Conservation (phyloP, 2,888 invertebrate species). For the Drosophila melanosoma region DNA sequence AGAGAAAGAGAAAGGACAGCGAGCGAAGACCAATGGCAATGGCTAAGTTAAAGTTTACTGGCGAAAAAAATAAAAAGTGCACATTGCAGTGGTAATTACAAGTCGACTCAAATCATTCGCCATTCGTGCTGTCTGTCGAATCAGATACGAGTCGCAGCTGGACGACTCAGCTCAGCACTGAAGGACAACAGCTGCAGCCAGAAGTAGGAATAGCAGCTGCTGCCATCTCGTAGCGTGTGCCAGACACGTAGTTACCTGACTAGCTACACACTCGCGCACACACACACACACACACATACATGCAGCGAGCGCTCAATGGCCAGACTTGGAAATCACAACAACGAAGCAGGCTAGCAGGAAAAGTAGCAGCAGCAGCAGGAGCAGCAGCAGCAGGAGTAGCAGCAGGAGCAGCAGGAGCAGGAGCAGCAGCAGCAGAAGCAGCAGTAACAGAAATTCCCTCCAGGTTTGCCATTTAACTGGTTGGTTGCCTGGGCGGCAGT, state of each 20-base stretch:
- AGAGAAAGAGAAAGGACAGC: too few relatives aligned
- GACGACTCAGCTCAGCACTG: conserved; percentile 16
- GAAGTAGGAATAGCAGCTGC: conserved; percentile 43
- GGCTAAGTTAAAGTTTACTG: conserved; percentile 30
- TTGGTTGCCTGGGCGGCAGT: conserved; percentile 21
- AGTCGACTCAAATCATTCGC: conserved; percentile 45
- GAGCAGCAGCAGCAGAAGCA: conserved; percentile 4
- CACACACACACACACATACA: conserved; percentile 16
- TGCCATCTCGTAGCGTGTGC: conserved; percentile 48
- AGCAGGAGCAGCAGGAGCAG: background rate
- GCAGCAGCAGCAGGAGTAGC: conserved; percentile 16
- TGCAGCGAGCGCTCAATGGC: conserved; percentile 45
- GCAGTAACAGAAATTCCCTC: conserved; percentile 46
- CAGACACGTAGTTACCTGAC: conserved; percentile 57
- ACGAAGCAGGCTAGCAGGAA: conserved; percentile 11
- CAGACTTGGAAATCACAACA: conserved; percentile 49
- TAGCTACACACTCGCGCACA: background rate
- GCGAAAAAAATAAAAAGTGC: conserved; percentile 51
- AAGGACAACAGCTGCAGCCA: conserved; percentile 44
- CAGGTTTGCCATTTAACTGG: conserved; percentile 73
- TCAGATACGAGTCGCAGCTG: conserved; percentile 41
- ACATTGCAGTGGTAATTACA: conserved; percentile 78
- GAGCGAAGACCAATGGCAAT: background rate
- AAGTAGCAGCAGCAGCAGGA: background rate
- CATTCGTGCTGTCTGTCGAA: conserved; percentile 50